Evolutionary conservation across 2,888 invertebrate species (phyloP).

Genomic region (Stenodera caucasica): DNA sequence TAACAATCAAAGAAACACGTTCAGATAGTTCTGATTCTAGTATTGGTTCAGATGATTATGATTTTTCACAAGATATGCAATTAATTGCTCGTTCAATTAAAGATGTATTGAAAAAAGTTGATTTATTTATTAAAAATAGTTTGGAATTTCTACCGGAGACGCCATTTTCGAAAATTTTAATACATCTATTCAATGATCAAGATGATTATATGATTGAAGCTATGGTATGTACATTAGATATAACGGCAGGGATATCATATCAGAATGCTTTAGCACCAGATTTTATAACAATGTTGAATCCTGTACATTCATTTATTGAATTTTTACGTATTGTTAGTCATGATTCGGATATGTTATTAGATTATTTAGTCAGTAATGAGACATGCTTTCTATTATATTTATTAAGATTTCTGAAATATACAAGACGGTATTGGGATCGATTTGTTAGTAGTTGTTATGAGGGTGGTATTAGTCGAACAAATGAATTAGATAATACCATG

Average conservation of each 20-base stretch:
- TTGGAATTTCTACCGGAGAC: slow-evolving; percentile 87
- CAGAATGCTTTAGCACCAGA: slow-evolving; percentile 80
- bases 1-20: slow-evolving; percentile 86
- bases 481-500: slow-evolving; percentile 80
- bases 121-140: slow-evolving; percentile 77
- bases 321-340: slow-evolving; percentile 82
- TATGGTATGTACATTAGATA: slow-evolving; percentile 89
- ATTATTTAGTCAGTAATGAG: slow-evolving; percentile 86
- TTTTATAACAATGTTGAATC: slow-evolving; percentile 79
- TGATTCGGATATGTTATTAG: slow-evolving; percentile 78
- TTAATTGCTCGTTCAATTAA: slow-evolving; percentile 83
- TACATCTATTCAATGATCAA: slow-evolving; percentile 86
- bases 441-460: slow-evolving; percentile 77
- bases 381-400: slow-evolving; percentile 87
- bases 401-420: slow-evolving; percentile 80
- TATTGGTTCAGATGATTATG: slow-evolving; percentile 80
- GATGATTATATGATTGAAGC: slow-evolving; percentile 90
- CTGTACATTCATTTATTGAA: slow-evolving; percentile 83
- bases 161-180: slow-evolving; percentile 83
- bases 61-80: slow-evolving; percentile 87
- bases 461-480: slow-evolving; percentile 52
- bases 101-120: slow-evolving; percentile 79
- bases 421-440: slow-evolving; percentile 79
- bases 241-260: slow-evolving; percentile 82
- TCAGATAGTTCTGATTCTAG: slow-evolving; percentile 83